These are phyloP conservation scores for Ceyx cyanopectus DNA, from an alignment of 2,113 vertebrate genomes.

Conservation along the genomic window DNA sequence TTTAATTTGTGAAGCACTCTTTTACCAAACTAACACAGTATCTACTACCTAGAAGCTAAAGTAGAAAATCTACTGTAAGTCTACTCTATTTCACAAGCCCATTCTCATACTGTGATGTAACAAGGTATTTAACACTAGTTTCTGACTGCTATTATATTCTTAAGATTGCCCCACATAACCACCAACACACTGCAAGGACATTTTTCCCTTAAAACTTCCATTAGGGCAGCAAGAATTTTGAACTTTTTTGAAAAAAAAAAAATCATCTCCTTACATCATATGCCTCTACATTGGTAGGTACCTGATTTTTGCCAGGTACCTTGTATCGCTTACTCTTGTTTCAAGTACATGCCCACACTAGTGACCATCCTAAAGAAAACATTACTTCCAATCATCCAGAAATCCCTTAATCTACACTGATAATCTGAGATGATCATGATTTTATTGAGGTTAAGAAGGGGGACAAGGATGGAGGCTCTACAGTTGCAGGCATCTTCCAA, in stretches of 20 bases:
- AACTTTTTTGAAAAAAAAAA: not conserved
- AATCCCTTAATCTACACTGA: not conserved
- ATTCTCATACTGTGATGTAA: rapidly evolving
- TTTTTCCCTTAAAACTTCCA: not conserved
- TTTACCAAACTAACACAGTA: not conserved
- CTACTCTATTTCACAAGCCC: not conserved
- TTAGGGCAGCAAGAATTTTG: not conserved
- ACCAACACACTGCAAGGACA: not conserved
- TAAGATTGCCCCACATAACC: not conserved
- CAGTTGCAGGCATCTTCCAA: not conserved
- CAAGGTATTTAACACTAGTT: not conserved
- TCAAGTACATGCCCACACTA: not conserved
- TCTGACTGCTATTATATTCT: not conserved
- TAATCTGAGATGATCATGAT: not conserved
- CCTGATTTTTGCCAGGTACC: not conserved
- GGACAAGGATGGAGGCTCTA: not conserved
- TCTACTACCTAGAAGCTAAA: not conserved
- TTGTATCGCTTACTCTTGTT: not conserved
- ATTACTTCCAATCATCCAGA: not conserved
- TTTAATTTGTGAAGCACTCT: not conserved
- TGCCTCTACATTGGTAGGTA: not conserved
- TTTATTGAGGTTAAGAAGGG: not conserved
- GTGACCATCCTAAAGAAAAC: not conserved
- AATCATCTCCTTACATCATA: not conserved
- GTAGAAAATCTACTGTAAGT: not conserved